These are phyloP conservation scores for Pachycephala philippinensis DNA, from an alignment of 2,113 vertebrate species.

Conservation along the genomic window DNA sequence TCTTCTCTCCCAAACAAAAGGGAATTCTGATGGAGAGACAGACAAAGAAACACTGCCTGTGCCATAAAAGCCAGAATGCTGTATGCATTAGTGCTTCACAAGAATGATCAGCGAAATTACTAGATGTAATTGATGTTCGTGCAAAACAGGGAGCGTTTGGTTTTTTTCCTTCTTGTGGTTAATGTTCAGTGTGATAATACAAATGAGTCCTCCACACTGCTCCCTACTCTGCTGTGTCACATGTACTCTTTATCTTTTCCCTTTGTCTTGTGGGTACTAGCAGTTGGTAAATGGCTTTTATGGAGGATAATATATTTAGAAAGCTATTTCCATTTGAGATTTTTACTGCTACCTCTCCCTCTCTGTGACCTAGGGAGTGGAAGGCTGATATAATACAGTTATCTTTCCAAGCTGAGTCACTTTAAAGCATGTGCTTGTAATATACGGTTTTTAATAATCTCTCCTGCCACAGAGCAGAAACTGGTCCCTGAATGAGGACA, in stretches of 20 bases:
- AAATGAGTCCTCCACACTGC: conserved; percentile 18
- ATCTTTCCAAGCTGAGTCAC: conserved; percentile 58
- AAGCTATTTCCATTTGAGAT: conserved; percentile 67
- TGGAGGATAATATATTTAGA: conserved; percentile 67
- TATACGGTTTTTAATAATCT: conserved; percentile 73
- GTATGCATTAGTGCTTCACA: not conserved
- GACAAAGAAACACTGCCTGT: conserved; percentile 7
- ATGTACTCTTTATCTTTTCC: conserved; percentile 32
- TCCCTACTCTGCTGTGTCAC: not conserved
- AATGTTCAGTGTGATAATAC: conserved; percentile 72
- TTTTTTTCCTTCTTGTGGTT: conserved; percentile 71
- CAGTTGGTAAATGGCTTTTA: conserved; percentile 71
- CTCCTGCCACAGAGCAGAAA: conserved; percentile 60
- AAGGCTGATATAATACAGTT: conserved; percentile 65
- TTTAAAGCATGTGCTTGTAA: conserved; percentile 62
- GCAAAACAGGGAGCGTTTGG: conserved; percentile 65
- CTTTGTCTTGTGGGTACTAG: conserved; percentile 63
- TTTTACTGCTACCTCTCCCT: conserved; percentile 55
- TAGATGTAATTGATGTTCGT: conserved; percentile 66
- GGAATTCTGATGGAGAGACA: not conserved
- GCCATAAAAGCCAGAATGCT: conserved; percentile 24
- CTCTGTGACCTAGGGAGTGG: conserved; percentile 41
- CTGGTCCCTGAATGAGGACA: conserved; percentile 58
- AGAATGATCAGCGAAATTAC: conserved; percentile 70
- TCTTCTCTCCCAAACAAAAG: not conserved